Conservation (phyloP, 2,797 vertebrate species). For the Channa striata region DNA sequence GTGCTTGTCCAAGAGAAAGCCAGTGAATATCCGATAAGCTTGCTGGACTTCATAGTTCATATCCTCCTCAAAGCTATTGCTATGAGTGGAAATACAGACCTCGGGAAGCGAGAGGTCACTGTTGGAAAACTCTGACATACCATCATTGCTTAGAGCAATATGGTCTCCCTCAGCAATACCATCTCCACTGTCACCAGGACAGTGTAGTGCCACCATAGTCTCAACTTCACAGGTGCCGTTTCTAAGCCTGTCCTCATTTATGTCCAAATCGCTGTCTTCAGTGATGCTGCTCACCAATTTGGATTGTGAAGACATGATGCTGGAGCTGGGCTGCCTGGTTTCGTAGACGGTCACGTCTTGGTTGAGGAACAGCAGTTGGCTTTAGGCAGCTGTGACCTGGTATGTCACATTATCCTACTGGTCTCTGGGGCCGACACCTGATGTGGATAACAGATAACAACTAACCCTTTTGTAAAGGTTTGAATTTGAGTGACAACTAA, state of each 20-base stretch:
- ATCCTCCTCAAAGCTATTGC: constrained; percentile 76
- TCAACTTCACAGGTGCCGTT: constrained; percentile 71
- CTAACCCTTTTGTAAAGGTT: constrained; percentile 15
- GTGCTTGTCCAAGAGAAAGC: constrained; percentile 93
- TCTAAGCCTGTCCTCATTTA: constrained; percentile 56
- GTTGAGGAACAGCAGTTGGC: constrained; percentile 41
- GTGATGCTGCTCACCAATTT: constrained; percentile 52
- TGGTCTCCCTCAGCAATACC: constrained; percentile 36
- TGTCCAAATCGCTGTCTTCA: constrained; percentile 38
- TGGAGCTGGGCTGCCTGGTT: constrained; percentile 21
- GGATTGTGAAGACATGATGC: constrained; percentile 57
- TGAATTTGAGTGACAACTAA: neutral
- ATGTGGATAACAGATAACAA: constrained; percentile 51
- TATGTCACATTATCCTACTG: constrained; percentile 53
- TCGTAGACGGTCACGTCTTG: constrained; percentile 42
- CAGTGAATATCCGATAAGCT: constrained; percentile 90
- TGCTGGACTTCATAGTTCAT: constrained; percentile 92
- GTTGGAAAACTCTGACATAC: constrained; percentile 73
- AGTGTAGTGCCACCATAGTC: constrained; percentile 52
- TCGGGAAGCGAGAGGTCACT: constrained; percentile 78
- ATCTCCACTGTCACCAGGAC: constrained; percentile 43
- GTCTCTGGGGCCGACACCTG: constrained; percentile 60
- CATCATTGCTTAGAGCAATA: constrained; percentile 59
- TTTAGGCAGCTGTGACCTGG: constrained; percentile 51
- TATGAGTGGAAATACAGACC: constrained; percentile 78